Base-by-base conservation (phyloP, 2,797 vertebrate genomes). In the Crocidura indochinensis region DNA sequence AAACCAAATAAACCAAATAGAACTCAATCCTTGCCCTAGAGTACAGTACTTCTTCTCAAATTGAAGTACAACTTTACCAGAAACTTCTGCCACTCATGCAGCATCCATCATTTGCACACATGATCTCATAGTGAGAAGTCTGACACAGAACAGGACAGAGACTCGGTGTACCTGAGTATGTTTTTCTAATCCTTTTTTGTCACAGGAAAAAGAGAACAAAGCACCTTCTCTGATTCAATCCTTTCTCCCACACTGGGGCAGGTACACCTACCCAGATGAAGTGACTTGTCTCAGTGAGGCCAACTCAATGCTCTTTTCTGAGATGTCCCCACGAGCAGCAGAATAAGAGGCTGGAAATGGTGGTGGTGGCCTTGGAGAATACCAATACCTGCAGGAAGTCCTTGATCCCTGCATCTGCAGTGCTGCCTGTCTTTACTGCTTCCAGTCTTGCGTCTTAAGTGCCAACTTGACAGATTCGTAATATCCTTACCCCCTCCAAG, bases 291-390 rank as follows among this genome's bases (percentile, higher is more conserved):
- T 19, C 20, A 2, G 14, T 12, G 31, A 38, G 11, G 26, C 5
- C n/a, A 17, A 38, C 17, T 0, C 29, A 68, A 19, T 7, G 31
- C 12, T 56, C 27, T 15, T 64, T 24, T 15, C 7, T 24, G 29
- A 15, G 38, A 15, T 7, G 24, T 56, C 47, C 26, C 11, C 38
- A 38, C 2, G 38, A 38, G 38, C 38, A 20, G 1, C 11, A 14
- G 10, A 46, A 20, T 0, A 5, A 64, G 26, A 3, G 17, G n/a
- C 24, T 1, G 1, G 10, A n/a, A 11, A 31, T 2, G 9, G 51
- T 0, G 7, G 29, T 27, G 0, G 2, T 4, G 10, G 20, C 44
- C 44, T 29, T 47, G 29, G 27, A 12, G 9, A 24, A 38, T 20
- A 31, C 26, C 24, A 38, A 38, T 0, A 19, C 53, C 2, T 17